Conservation (phyloP, 35 echinoderm and acorn worm species). For the Chiridota heheva region DNA sequence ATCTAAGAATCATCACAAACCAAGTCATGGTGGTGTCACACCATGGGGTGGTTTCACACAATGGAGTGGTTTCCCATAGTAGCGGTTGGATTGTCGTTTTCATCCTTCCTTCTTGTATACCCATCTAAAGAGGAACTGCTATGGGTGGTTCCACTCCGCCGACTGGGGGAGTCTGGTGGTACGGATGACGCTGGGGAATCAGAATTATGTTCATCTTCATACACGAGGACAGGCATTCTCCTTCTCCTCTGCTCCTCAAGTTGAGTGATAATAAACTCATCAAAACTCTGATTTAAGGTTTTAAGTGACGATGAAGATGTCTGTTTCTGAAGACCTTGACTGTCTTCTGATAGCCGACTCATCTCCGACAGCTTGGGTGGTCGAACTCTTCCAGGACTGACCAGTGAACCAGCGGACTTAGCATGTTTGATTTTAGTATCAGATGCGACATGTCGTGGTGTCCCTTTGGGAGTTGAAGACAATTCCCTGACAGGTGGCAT, state of each 20-base stretch:
- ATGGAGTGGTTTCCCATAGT: slow-evolving; percentile 42
- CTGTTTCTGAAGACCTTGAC: slow-evolving; percentile 18
- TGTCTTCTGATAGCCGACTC: neutral
- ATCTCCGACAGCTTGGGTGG: slow-evolving; percentile 45
- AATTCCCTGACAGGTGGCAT: slow-evolving; percentile 73
- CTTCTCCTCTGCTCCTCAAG: slow-evolving; percentile 81
- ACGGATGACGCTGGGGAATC: slow-evolving; percentile 31
- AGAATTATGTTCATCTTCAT: slow-evolving; percentile 57
- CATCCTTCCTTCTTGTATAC: slow-evolving; percentile 25
- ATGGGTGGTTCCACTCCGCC: slow-evolving; percentile 33
- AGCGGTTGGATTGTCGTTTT: slow-evolving; percentile 46
- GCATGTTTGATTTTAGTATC: slow-evolving; percentile 40
- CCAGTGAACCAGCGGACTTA: slow-evolving; percentile 42
- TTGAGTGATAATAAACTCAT: slow-evolving; percentile 80
- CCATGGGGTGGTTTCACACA: slow-evolving; percentile 7
- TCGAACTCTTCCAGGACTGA: slow-evolving; percentile 44
- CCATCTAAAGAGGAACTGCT: slow-evolving; percentile 42
- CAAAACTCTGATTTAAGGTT: slow-evolving; percentile 89
- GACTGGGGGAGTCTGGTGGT: slow-evolving; percentile 5
- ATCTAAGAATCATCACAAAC: no score
- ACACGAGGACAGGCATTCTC: slow-evolving; percentile 55
- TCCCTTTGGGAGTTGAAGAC: neutral
- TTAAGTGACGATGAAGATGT: slow-evolving; percentile 30
- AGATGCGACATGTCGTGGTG: slow-evolving; percentile 28
- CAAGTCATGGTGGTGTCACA: no score